Conservation (phyloP, 2,113 vertebrate species). For the Colaptes auratus region DNA sequence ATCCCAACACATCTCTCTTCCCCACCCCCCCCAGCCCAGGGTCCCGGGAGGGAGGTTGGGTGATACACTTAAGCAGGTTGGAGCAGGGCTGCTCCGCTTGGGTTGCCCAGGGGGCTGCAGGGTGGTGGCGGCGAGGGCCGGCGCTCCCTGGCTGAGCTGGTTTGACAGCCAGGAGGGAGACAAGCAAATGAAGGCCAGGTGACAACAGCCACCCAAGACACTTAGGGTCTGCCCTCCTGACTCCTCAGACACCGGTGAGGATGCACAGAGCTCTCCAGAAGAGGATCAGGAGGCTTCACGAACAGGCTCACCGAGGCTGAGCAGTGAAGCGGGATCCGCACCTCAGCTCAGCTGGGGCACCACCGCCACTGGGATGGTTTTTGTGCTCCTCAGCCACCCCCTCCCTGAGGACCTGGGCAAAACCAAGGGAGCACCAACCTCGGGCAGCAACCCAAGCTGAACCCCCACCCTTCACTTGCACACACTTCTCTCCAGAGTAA, state of each 20-base stretch:
- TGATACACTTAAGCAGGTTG: neutral
- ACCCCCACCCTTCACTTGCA: neutral
- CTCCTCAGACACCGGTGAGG: neutral
- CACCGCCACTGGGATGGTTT: neutral
- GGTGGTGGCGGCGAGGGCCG: too few species aligned
- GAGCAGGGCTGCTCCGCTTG: neutral
- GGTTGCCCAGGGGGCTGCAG: neutral
- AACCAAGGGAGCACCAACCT: neutral
- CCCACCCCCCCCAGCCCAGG: neutral
- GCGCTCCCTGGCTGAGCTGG: neutral
- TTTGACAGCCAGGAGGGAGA: neutral
- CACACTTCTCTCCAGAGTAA: constrained; percentile 55
- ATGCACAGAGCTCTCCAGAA: neutral
- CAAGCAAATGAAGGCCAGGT: neutral
- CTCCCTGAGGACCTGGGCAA: too few species aligned
- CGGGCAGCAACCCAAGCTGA: neutral
- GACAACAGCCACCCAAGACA: neutral
- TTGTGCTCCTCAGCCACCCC: neutral
- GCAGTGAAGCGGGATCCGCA: neutral
- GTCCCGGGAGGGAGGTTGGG: neutral
- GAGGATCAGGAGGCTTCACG: neutral
- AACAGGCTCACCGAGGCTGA: neutral
- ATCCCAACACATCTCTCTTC: neutral
- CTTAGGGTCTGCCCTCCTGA: neutral
- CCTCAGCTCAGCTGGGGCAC: neutral